These are phyloP conservation scores for Umimayanthus kanabou DNA, from an alignment of 92 coral and sea anemone genomes.

Conservation along the genomic window DNA sequence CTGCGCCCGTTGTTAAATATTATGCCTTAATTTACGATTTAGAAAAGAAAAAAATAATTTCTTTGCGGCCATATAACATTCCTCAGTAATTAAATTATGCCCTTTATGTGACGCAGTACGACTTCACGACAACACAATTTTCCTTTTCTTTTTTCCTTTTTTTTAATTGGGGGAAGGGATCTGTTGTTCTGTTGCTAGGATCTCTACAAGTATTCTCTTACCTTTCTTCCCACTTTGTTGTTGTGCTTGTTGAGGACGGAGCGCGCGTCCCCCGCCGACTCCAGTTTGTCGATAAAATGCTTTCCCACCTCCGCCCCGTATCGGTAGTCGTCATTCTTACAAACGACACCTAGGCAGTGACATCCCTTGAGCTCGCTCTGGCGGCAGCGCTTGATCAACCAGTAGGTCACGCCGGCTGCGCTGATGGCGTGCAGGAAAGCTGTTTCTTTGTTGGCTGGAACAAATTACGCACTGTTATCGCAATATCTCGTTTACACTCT, in stretches of 20 bases:
- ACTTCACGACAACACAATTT: too few relatives aligned
- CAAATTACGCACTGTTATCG: too few relatives aligned
- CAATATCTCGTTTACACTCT: too few relatives aligned
- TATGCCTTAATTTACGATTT: too few relatives aligned
- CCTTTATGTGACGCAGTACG: not conserved
- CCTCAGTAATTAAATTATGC: too few relatives aligned
- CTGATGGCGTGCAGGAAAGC: conserved; percentile 4
- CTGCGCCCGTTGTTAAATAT: too few relatives aligned
- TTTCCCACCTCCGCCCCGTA: conserved; percentile 43
- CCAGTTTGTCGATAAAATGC: conserved; percentile 46
- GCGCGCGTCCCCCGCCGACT: conserved; percentile 24
- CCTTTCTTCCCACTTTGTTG: conserved; percentile 59
- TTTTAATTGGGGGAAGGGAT: too few relatives aligned
- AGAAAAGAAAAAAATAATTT: too few relatives aligned
- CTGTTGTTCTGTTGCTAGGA: not conserved
- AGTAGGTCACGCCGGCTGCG: not conserved
- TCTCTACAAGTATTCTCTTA: not conserved
- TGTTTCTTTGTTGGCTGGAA: conserved; percentile 20
- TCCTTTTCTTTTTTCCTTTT: too few relatives aligned
- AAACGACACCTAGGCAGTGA: not conserved
- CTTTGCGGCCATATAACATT: too few relatives aligned
- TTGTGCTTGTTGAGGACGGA: conserved; percentile 47
- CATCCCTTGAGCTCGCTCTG: not conserved
- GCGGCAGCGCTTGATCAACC: conserved; percentile 1
- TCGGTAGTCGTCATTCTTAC: conserved; percentile 20